A percentile compares a stretch with the other conserved stretches of the same genome.
phyloP scores from a whole-genome alignment of 2,797 vertebrate species.

The Sparus aurata region DNA sequence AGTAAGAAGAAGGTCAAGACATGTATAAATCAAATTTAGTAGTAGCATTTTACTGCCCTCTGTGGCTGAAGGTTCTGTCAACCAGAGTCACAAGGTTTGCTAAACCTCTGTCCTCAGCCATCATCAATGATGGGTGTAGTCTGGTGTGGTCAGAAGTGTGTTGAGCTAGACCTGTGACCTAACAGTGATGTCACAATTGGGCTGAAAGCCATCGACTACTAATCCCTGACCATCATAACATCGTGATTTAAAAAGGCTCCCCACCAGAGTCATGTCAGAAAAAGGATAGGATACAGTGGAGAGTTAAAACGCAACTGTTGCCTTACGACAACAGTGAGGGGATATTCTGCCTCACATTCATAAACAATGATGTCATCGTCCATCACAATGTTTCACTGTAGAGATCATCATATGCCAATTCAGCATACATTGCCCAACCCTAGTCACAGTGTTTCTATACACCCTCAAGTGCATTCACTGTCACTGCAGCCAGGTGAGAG shows the following conservation, averaged over 20 bases:
- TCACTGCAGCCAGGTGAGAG: not conserved
- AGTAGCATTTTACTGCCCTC: slow-evolving; percentile 8
- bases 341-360: too few species aligned
- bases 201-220: too few species aligned
- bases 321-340: too few species aligned
- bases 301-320: too few species aligned
- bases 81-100: not conserved
- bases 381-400: too few species aligned
- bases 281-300: too few species aligned
- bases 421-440: too few species aligned
- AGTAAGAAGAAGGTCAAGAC: not conserved
- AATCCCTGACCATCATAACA: too few species aligned
- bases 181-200: not conserved
- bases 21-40: not conserved
- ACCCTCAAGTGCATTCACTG: not conserved
- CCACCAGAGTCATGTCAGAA: too few species aligned
- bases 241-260: too few species aligned
- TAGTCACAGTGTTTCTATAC: not conserved
- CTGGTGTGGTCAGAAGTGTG: not conserved
- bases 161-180: not conserved
- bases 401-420: too few species aligned
- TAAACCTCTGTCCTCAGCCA: not conserved
- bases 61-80: not conserved
- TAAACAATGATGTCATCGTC: too few species aligned
- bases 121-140: not conserved